phyloP scores from a whole-genome alignment of 2,797 vertebrate species.

The Iguana delicatissima region DNA sequence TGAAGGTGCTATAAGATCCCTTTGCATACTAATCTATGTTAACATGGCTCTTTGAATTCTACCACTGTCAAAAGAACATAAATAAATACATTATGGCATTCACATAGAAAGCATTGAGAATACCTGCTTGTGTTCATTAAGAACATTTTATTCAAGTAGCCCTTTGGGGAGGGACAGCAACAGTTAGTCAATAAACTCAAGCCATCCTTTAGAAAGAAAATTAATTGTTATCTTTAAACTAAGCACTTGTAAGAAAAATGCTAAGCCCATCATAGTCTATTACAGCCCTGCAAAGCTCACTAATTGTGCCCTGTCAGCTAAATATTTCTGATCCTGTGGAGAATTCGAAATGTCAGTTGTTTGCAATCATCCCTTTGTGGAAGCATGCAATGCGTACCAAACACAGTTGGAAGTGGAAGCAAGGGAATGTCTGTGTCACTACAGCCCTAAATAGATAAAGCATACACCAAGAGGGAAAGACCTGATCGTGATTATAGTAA shows the following conservation, averaged over 20 bases:
- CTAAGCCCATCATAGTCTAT: neutral
- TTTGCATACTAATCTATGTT: too few species aligned
- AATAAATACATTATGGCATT: slow-evolving; percentile 47
- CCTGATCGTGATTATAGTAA: too few species aligned
- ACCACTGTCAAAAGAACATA: neutral
- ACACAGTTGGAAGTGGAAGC: neutral
- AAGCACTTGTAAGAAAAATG: slow-evolving; percentile 8
- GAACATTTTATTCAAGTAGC: slow-evolving; percentile 54
- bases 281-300: neutral
- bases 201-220: slow-evolving; percentile 27
- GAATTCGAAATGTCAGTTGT: neutral
- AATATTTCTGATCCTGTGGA: neutral
- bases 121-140: slow-evolving; percentile 32
- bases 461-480: too few species aligned
- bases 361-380: neutral
- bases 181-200: slow-evolving; percentile 1
- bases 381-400: neutral
- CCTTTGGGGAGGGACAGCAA: neutral
- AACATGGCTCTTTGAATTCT: too few species aligned
- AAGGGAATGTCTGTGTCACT: neutral
- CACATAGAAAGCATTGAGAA: slow-evolving; percentile 31
- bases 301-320: neutral
- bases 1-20: too few species aligned
- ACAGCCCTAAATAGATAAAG: neutral
- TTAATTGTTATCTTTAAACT: slow-evolving; percentile 27